Conservation (phyloP, 2,797 vertebrate genomes). For the Coendou prehensilis region DNA sequence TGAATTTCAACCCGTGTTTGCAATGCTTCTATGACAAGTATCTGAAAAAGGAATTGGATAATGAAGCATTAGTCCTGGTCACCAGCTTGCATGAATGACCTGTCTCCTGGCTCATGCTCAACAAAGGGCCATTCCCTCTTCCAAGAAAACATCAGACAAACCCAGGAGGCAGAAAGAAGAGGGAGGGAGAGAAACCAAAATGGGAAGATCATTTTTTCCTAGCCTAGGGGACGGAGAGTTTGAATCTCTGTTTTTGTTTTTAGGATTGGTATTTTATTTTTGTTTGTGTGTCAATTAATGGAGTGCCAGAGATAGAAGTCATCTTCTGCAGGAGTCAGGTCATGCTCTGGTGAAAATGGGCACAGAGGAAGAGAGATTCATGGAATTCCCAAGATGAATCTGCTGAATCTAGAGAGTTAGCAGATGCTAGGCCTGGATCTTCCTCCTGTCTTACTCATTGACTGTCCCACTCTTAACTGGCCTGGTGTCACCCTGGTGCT, state of each 20-base stretch:
- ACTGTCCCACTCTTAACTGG: slow-evolving; percentile 9
- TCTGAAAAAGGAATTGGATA: not conserved
- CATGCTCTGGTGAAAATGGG: slow-evolving; percentile 14
- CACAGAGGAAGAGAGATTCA: slow-evolving; percentile 9
- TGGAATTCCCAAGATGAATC: not conserved
- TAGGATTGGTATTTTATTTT: slow-evolving; percentile 38
- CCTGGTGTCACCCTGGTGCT: not conserved
- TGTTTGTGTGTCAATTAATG: slow-evolving; percentile 37
- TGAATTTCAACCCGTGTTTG: not conserved
- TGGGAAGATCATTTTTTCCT: not conserved
- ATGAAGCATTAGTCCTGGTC: not conserved
- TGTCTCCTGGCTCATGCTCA: not conserved
- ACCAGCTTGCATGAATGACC: not conserved
- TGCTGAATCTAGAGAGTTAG: not conserved
- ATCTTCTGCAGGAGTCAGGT: slow-evolving; percentile 52
- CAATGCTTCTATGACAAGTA: not conserved
- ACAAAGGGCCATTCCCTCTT: not conserved
- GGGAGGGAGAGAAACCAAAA: not conserved
- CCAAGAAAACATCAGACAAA: slow-evolving; percentile 43
- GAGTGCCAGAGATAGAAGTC: not conserved
- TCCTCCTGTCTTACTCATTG: slow-evolving; percentile 57
- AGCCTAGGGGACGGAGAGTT: not conserved
- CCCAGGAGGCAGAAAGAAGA: not conserved
- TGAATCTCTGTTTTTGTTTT: slow-evolving; percentile 70
- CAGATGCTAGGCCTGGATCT: not conserved